Percentiles rank a stretch among this genome's conserved stretches.
Evolutionary conservation across 2,113 vertebrate species (phyloP).

Genomic region (Alosa alosa): DNA sequence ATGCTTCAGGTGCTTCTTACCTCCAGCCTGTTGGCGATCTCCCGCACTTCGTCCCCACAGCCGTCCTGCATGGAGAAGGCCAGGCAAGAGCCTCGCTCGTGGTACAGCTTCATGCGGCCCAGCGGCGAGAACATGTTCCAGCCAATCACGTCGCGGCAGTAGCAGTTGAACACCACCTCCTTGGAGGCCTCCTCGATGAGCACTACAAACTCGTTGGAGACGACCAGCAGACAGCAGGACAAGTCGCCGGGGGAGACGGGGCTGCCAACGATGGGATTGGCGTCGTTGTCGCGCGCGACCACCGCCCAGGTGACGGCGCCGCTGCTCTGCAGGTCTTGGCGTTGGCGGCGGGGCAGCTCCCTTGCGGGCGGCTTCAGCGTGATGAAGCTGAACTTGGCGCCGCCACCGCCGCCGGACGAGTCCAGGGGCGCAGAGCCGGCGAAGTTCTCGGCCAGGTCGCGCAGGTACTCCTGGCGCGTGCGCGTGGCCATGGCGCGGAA

Average conservation of each 20-base stretch:
- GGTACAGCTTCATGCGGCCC: slow-evolving; percentile 80
- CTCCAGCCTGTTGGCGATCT: slow-evolving; percentile 78
- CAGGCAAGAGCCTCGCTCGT: slow-evolving; percentile 82
- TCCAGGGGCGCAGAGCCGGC: slow-evolving; percentile 79
- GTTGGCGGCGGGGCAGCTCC: no score
- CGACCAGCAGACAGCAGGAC: slow-evolving; percentile 74
- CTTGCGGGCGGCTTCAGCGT: no score
- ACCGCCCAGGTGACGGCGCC: slow-evolving; percentile 84
- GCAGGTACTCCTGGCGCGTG: slow-evolving; percentile 81
- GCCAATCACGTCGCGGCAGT: slow-evolving; percentile 84
- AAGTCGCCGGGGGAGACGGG: slow-evolving; percentile 60
- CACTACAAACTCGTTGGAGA: slow-evolving; percentile 83
- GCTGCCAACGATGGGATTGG: slow-evolving; percentile 73
- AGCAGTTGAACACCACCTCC: slow-evolving; percentile 87
- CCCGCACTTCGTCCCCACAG: slow-evolving; percentile 75
- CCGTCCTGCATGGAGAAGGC: slow-evolving; percentile 74
- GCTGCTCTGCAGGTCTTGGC: slow-evolving; percentile 74
- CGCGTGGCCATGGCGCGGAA: slow-evolving; percentile 83
- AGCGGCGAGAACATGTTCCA: slow-evolving; percentile 74
- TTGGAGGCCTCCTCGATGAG: slow-evolving; percentile 80
- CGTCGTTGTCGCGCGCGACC: slow-evolving; percentile 77
- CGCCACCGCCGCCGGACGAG: slow-evolving; percentile 45
- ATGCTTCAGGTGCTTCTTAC: slow-evolving; percentile 56
- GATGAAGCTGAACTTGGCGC: slow-evolving; percentile 85
- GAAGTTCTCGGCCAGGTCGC: slow-evolving; percentile 82